Percentiles rank a stretch among this genome's conserved stretches.
Evolutionary conservation across 2,888 invertebrate genomes (phyloP).

Genomic region (Melanostoma mellinum): DNA sequence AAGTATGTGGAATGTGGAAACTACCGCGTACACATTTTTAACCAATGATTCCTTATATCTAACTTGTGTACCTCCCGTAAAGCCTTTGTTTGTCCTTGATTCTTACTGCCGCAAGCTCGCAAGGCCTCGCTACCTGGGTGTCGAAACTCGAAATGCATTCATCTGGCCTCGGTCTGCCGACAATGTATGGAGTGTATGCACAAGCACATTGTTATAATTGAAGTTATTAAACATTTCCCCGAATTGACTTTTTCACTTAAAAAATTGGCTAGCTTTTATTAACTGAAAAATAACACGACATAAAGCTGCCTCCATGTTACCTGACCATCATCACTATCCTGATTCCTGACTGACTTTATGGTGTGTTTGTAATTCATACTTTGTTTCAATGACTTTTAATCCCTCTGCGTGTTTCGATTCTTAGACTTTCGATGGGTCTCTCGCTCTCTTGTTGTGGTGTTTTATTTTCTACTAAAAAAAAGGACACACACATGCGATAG

Average conservation of each 20-base stretch:
- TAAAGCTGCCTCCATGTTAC: constrained; percentile 4
- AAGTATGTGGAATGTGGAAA: no score
- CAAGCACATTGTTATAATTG: constrained; percentile 9
- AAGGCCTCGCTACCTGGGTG: no score
- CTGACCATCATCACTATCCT: constrained; percentile 1
- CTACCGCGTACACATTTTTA: no score
- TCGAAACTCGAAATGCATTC: no score
- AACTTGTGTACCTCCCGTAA: no score
- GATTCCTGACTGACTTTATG: background rate
- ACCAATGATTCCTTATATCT: no score
- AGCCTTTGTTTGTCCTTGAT: no score
- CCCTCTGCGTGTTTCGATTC: constrained; percentile 61
- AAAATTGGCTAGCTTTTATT: background rate
- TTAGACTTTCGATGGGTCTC: background rate
- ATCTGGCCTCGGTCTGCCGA: no score
- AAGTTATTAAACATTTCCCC: constrained; percentile 49
- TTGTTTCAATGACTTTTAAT: constrained; percentile 40
- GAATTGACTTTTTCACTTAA: constrained; percentile 34
- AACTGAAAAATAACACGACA: constrained; percentile 28
- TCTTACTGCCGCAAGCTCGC: no score
- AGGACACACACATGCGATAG: constrained; percentile 61
- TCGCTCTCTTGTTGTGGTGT: constrained; percentile 15
- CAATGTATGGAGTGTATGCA: no score
- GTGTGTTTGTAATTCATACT: constrained; percentile 2
- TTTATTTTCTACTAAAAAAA: background rate